Evolutionary conservation across 2,888 invertebrate genomes (phyloP).

Genomic region (Eledone cirrhosa): DNA sequence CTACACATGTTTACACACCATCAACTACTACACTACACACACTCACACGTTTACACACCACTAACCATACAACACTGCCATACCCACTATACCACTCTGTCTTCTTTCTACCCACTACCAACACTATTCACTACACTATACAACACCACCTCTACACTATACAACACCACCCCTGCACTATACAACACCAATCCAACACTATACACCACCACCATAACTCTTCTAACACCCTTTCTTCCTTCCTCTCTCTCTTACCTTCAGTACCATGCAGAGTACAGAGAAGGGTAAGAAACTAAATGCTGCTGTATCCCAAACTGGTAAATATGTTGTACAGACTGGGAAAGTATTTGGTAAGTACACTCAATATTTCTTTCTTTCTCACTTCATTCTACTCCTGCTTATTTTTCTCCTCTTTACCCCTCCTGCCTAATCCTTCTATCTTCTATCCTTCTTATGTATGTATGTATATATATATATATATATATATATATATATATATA

Average conservation of each 20-base stretch:
- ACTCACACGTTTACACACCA: no score
- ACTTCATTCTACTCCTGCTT: neutral
- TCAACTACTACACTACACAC: no score
- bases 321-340: slow-evolving; percentile 84
- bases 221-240: no score
- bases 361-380: neutral
- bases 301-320: slow-evolving; percentile 89
- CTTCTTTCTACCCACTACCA: no score
- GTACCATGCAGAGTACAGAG: slow-evolving; percentile 94
- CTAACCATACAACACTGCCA: no score
- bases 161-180: no score
- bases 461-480: slow-evolving; percentile 28
- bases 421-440: neutral
- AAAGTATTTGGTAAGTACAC: slow-evolving; percentile 72
- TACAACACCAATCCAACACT: no score
- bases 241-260: slow-evolving; percentile 67
- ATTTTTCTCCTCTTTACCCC: neutral
- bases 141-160: no score
- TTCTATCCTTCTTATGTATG: neutral
- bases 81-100: no score
- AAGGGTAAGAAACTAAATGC: slow-evolving; percentile 92
- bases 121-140: no score
- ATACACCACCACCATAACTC: no score
- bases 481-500: neutral
- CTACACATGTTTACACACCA: no score